Evolutionary conservation across 1,140 invertebrate species (phyloP), one percentile per base, ranked within the genome.

Genomic region (Dreissena rostriformis): DNA sequence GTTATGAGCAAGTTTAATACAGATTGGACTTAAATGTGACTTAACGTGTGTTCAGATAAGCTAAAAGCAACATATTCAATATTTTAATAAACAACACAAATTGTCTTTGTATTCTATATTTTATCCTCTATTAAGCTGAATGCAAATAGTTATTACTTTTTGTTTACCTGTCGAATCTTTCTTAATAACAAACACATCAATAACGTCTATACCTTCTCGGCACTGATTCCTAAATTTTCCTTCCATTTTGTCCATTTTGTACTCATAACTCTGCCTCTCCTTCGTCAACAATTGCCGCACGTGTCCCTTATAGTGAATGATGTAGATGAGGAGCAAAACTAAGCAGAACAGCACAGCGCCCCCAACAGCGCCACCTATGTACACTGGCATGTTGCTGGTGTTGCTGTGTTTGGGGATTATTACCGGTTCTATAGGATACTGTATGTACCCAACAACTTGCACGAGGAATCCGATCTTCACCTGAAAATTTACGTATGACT

Each of bases 191-290:
- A 39, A 39, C 39, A 39, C 39, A 39, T 39, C 39, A 2, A 39
- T 39, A 39, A 39, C 39, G 2, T 39, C 4, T 39, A 0, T 51
- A 84, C 82, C 82, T 72, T 84, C 82, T 78, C 82, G 75, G 51
- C 82, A 84, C 29, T 84, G 73, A 26, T 24, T 84, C 19, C 82
- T 61, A n/a, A 77, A 71, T 15, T 67, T 61, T 24, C 63, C 74
- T 51, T 84, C 82, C 19, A 77, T 17, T 29, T 72, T 71, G 22
- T 84, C 82, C 73, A 84, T 67, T 52, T 84, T 77, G 39, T 67
- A 55, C 24, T 52, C 63, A n/a, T 67, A 66, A 15, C 55, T 49
- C 6, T 19, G 19, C 22, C 57, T 73, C 29, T 82, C 70, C 49
- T 74, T 63, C 28, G 55, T 63, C 26, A 57, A 71, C 29, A 29